Evolutionary conservation across 2,797 vertebrate species (phyloP).

Genomic region (Bradypodion ventrale): DNA sequence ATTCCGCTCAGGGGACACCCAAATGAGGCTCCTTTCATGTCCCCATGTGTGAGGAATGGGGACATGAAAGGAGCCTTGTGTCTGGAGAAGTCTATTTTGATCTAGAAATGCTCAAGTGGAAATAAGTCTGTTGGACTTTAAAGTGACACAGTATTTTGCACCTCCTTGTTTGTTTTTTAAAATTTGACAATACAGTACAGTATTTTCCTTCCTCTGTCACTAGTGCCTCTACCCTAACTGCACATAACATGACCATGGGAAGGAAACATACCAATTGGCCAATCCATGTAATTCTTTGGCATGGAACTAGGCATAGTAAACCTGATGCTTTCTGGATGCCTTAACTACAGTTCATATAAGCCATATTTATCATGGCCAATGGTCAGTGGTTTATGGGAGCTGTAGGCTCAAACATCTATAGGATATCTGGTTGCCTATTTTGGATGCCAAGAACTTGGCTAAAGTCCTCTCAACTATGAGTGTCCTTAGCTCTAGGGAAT

Average conservation of each 20-base stretch:
- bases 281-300: neutral
- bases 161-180: no score
- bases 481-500: neutral
- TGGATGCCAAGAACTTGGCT: neutral
- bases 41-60: no score
- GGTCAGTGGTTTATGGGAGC: neutral
- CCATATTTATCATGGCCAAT: neutral
- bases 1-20: no score
- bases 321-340: no score
- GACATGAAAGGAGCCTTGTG: no score
- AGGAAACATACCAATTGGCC: neutral
- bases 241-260: neutral
- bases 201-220: neutral
- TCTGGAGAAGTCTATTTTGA: no score
- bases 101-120: no score
- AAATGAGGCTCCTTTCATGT: no score
- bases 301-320: neutral
- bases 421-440: neutral
- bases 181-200: no score
- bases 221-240: neutral
- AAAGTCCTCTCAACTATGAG: neutral
- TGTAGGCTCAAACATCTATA: neutral
- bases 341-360: neutral
- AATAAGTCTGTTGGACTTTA: no score
- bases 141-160: no score